Conservation (phyloP, 1,140 invertebrate species). For the Zophobas atratus region DNA sequence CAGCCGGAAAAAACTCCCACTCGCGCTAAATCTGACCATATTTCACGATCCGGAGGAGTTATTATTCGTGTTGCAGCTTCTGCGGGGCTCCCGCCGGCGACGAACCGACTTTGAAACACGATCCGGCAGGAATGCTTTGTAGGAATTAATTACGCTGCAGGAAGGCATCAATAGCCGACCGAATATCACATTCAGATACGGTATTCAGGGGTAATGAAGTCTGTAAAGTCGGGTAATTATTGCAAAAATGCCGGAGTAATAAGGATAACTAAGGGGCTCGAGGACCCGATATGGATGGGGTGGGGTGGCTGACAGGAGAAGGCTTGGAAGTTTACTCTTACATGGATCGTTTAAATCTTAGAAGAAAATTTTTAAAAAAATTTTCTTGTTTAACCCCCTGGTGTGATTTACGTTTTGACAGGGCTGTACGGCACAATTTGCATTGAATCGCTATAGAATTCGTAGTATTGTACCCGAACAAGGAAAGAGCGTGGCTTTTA, state of each 20-base stretch:
- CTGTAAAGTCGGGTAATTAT: conserved; percentile 49
- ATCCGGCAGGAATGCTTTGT: conserved; percentile 42
- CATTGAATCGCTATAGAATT: conserved; percentile 59
- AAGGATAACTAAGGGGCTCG: conserved; percentile 56
- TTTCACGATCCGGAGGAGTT: conserved; percentile 5
- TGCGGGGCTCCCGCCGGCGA: neutral
- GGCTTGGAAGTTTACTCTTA: too few relatives aligned
- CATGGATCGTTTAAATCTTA: too few relatives aligned
- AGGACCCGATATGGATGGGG: too few relatives aligned
- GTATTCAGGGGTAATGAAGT: conserved; percentile 53
- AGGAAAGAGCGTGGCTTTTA: conserved; percentile 63
- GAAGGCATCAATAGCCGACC: conserved; percentile 48
- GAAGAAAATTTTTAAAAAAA: too few relatives aligned
- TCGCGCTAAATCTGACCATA: conserved; percentile 2
- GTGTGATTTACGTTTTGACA: conserved; percentile 41
- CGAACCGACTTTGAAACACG: conserved; percentile 32
- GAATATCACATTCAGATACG: conserved; percentile 52
- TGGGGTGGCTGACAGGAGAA: too few relatives aligned
- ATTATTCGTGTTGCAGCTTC: conserved; percentile 16
- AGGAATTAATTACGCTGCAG: conserved; percentile 47
- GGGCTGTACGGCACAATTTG: conserved; percentile 56
- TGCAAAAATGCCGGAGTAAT: conserved; percentile 54
- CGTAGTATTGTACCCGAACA: conserved; percentile 57
- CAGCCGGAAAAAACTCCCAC: neutral
- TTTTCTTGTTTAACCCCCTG: too few relatives aligned